These are phyloP conservation scores for Rhinatrema bivittatum DNA, from an alignment of 2,797 vertebrate genomes.

Conservation along the genomic window DNA sequence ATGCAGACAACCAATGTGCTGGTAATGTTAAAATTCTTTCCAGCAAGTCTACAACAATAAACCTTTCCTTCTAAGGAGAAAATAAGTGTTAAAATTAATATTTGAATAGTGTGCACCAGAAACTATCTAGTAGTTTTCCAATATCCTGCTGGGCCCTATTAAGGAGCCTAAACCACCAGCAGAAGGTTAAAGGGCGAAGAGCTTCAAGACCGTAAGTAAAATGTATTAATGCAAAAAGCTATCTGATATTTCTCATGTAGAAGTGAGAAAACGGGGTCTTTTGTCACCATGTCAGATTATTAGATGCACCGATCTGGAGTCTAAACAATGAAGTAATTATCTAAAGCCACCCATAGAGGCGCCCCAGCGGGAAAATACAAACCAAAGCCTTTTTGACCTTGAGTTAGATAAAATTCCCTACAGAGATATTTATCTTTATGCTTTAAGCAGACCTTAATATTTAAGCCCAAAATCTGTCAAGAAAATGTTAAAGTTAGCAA, in stretches of 20 bases:
- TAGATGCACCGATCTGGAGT: constrained; percentile 9
- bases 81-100: too few relatives aligned
- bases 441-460: constrained; percentile 44
- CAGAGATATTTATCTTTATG: constrained; percentile 48
- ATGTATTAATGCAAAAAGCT: not conserved
- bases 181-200: too few relatives aligned
- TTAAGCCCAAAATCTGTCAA: constrained; percentile 38
- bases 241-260: constrained; percentile 3
- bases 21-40: too few relatives aligned
- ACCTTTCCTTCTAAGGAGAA: too few relatives aligned
- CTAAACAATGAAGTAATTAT: constrained; percentile 27
- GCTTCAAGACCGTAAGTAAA: not conserved
- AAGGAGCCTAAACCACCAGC: too few relatives aligned
- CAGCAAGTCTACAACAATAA: too few relatives aligned
- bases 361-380: constrained; percentile 30
- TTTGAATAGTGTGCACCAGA: too few relatives aligned
- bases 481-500: not conserved
- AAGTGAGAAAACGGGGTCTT: constrained; percentile 21
- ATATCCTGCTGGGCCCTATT: too few relatives aligned
- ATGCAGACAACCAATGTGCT: too few relatives aligned
- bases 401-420: constrained; percentile 38
- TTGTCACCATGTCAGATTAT: constrained; percentile 19
- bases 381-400: constrained; percentile 21
- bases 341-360: constrained; percentile 31
- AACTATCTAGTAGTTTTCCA: too few relatives aligned